Conservation (phyloP, 2,113 vertebrate species). For the Pyxicephalus adspersus region DNA sequence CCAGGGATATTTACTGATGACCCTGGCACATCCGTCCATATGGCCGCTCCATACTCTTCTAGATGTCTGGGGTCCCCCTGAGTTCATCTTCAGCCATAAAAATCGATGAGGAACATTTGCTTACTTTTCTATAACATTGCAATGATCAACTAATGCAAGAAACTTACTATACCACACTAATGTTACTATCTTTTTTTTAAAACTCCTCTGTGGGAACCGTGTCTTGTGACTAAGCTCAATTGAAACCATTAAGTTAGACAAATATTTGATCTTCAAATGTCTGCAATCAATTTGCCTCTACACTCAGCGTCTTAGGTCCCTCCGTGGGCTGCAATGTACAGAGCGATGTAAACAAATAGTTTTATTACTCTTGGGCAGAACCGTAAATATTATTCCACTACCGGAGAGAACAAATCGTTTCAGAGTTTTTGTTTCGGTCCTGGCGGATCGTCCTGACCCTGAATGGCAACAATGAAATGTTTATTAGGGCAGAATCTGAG, state of each 20-base stretch:
- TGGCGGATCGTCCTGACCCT: slow-evolving; percentile 16
- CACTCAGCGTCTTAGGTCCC: background rate
- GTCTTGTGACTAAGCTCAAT: slow-evolving; percentile 6
- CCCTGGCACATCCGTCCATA: too few species aligned
- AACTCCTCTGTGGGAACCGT: background rate
- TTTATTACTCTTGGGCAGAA: slow-evolving; percentile 22
- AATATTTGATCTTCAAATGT: slow-evolving; percentile 47
- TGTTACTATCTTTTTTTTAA: background rate
- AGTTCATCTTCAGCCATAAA: too few species aligned
- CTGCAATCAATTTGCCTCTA: slow-evolving; percentile 4
- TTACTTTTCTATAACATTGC: too few species aligned
- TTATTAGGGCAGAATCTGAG: background rate
- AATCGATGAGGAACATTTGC: too few species aligned
- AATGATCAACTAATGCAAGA: too few species aligned
- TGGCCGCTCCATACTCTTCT: too few species aligned
- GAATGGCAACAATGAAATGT: background rate
- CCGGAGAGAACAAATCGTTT: slow-evolving; percentile 2
- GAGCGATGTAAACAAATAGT: slow-evolving; percentile 6
- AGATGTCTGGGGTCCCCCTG: too few species aligned
- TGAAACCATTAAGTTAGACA: slow-evolving; percentile 31
- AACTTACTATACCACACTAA: too few species aligned
- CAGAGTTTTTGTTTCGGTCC: background rate
- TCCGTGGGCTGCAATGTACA: background rate
- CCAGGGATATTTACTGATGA: too few species aligned
- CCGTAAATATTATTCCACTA: slow-evolving; percentile 37